Base-by-base conservation (phyloP, 2,888 invertebrate species). In the Macaria notata region DNA sequence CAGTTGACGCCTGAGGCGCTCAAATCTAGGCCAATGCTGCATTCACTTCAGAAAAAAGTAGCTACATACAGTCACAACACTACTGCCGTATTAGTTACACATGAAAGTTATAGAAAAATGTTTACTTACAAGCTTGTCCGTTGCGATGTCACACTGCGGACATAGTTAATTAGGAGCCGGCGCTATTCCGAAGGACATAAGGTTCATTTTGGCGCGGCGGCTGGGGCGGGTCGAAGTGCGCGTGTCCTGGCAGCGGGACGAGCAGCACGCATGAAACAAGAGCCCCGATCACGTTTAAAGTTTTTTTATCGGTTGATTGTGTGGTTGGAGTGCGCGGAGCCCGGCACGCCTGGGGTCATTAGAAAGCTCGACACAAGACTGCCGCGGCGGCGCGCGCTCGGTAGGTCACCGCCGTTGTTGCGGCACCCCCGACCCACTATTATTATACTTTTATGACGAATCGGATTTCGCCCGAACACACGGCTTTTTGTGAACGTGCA, bases 361-460 rank as follows among this genome's bases (percentile, higher is more conserved):
- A 90, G 89, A 88, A 87, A 83, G 88, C 86, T 83, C 86, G 76
- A 81, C 82, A 77, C 84, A 86, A 86, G 88, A 91, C 91, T 91
- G 91, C 88, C 90, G 90, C 86, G 86, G 84, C 87, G 87, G 87
- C 88, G 89, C 88, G 85, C 84, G 84, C 80, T 78, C 70, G 71
- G 79, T 78, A 85, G 88, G 89, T 88, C 88, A 85, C 84, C 83
- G 82, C 80, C 81, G 87, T 86, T 87, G 86, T 85, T 89, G 88
- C 88, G 88, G 88, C 86, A 82, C 80, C 84, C 84, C 85, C 86
- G 83, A 84, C 86, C 89, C 85, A 88, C 90, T 89, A 89, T 88
- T 89, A 89, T 89, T 90, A 89, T 88, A 89, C 86, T 91, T 91
- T 91, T 91, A 91, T 91, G 90, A 91, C 88, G 87, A 87, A 88